phyloP scores from a whole-genome alignment of 1,140 invertebrate genomes.

The Drosophila gunungcola region DNA sequence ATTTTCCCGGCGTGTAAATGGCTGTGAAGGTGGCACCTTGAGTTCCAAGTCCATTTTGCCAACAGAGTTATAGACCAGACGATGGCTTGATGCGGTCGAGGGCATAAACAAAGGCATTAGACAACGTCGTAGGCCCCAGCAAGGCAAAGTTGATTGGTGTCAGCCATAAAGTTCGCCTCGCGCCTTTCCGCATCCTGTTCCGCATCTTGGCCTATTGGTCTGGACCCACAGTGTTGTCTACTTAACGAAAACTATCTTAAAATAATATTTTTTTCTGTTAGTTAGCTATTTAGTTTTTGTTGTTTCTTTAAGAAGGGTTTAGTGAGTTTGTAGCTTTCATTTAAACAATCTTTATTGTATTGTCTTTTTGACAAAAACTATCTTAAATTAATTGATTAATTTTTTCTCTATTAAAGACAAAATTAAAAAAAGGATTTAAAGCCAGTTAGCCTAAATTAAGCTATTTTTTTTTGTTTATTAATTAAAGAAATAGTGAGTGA shows the following conservation, averaged over 20 bases:
- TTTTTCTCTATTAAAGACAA: too few relatives aligned
- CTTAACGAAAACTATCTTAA: background rate
- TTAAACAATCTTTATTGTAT: too few relatives aligned
- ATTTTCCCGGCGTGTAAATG: conserved; percentile 16
- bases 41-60: conserved; percentile 23
- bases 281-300: too few relatives aligned
- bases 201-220: conserved; percentile 2
- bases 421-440: too few relatives aligned
- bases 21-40: conserved; percentile 3
- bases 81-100: conserved; percentile 10
- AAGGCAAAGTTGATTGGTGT: conserved; percentile 81
- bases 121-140: conserved; percentile 58
- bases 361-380: background rate
- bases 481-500: too few relatives aligned
- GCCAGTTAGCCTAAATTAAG: too few relatives aligned
- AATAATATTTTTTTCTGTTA: too few relatives aligned
- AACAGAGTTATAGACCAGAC: conserved; percentile 36
- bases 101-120: conserved; percentile 80
- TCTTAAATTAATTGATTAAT: too few relatives aligned
- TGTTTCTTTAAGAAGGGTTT: too few relatives aligned
- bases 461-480: too few relatives aligned
- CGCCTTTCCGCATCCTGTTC: conserved; percentile 49
- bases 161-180: conserved; percentile 75
- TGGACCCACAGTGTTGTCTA: conserved; percentile 9
- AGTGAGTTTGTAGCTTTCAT: too few relatives aligned